Evolutionary conservation across 2,113 vertebrate genomes (phyloP), one percentile per base, ranked within the genome.

Genomic region (western clawed frog (Xenopus tropicalis)): DNA sequence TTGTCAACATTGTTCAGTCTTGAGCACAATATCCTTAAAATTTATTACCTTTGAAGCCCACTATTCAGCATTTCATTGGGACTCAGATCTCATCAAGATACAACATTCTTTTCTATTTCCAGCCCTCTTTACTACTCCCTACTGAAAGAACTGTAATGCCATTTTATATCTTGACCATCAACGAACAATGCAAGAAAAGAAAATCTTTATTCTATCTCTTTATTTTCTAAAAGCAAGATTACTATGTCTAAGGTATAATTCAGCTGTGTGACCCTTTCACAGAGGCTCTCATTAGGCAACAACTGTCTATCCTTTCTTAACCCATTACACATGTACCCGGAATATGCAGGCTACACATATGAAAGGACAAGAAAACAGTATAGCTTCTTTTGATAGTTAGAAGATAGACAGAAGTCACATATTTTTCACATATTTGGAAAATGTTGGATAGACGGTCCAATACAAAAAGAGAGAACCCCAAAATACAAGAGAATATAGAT

Each of bases 161-260:
- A 80, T 77, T 83, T 82, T 72, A 82, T 77, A 69, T 79, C 80
- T 79, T 79, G 13, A 52, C 59, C 68, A 77, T 82, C 81, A 79
- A 79, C 44, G 78, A 70, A 70, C 78, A 78, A 83, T 80, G 37
- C 17, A 70, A 62, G 61, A 80, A 74, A 16, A 78, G 62, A 78
- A 81, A 68, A 0, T 13, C 23, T n/a, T 14, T 73, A 42, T 24
- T 43, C 59, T 64, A 57, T 74, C 3, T 25, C 66, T 69, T 69
- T 54, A 69, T 69, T 76, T 69, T 68, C 42, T 56, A 9, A 37
- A 37, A 72, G 20, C 29, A 67, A 79, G 43, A 19, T 56, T 29
- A 74, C 37, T 77, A 64, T 25, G 62, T 19, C 61, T 44, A 48
- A 69, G 67, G 23, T 61, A 69, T 43, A 48, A 11, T 62, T 63